Base-by-base conservation (phyloP, 2,113 vertebrate genomes). In the Prinia subflava region DNA sequence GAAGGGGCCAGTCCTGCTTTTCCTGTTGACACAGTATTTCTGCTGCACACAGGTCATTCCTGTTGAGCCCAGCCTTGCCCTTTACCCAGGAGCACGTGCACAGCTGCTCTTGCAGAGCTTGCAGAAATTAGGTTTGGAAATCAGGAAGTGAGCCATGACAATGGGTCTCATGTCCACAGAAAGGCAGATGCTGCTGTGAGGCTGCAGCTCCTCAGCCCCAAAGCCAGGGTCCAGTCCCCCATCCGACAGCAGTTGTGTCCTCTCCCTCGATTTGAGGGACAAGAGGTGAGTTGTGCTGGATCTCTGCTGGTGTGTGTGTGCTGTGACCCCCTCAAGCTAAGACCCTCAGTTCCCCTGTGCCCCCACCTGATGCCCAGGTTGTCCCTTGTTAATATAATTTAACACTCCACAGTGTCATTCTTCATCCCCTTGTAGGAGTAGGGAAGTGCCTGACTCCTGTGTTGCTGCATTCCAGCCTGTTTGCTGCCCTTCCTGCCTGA, bases 231-330 rank as follows among this genome's bases (percentile, higher is more conserved):
- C 70, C 28, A 9, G 50, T 20, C 2, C 44, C 55, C 55, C 1
- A 0, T 56, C 41, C 0, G 0, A 39, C 3, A 4, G 70, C 65
- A 46, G 16, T 4, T 1, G 27, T 39, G 37, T 28, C 74, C 27
- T 55, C 6, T 0, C 42, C 24, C 7, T 44, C 25, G 15, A 33
- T 52, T 37, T 3, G 0, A 30, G 21, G 28, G 16, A 56, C 3
- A 0, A 37, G 47, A 86, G 52, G 64, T 18, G 52, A 82, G 57
- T 78, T 78, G 24, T 63, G 42, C 41, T 5, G 0, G 10, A 8
- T 33, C n/a, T 80, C 86, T 60, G 60, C 69, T 69, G 75, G 12
- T 1, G 1, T 35, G 46, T 37, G 27, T 28, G 19, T 75, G 47
- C 67, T 46, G 44, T 23, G 28, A 42, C 1, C 4, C 9, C 13